Evolutionary conservation across 2,113 vertebrate species (phyloP).

Genomic region (Chaenogobius annularis): DNA sequence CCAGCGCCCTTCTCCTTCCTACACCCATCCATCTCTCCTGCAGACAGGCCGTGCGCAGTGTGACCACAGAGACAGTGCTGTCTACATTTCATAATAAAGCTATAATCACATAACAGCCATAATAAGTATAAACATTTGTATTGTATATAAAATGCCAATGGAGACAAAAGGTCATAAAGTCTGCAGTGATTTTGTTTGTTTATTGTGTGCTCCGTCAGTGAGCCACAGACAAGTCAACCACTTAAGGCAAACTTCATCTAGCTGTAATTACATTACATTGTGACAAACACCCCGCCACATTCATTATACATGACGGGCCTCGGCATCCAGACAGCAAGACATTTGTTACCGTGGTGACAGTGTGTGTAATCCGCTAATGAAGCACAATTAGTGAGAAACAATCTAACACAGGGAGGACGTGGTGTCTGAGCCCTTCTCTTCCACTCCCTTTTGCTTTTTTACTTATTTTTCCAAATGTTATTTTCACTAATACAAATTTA

Average conservation of each 20-base stretch:
- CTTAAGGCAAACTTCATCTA: conserved; percentile 78
- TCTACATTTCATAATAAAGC: conserved; percentile 24
- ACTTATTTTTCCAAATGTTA: conserved; percentile 17
- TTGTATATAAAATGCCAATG: neutral
- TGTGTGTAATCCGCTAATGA: conserved; percentile 79
- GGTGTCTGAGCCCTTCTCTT: conserved; percentile 47
- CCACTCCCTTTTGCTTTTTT: conserved; percentile 25
- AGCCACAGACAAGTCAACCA: conserved; percentile 72
- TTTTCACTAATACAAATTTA: conserved; percentile 52
- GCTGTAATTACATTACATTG: conserved; percentile 79
- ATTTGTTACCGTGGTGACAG: conserved; percentile 76
- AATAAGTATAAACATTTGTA: conserved; percentile 7
- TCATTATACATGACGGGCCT: conserved; percentile 76
- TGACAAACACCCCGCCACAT: conserved; percentile 77
- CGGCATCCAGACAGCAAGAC: conserved; percentile 68
- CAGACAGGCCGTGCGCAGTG: conserved; percentile 20
- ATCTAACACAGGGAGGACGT: conserved; percentile 73
- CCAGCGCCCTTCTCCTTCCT: neutral
- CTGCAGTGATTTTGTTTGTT: conserved; percentile 51
- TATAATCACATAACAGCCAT: conserved; percentile 13
- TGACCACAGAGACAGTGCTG: conserved; percentile 32
- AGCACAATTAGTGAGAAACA: conserved; percentile 72
- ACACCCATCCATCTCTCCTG: conserved; percentile 24
- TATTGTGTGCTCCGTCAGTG: conserved; percentile 52
- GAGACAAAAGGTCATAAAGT: conserved; percentile 17